Base-by-base conservation (phyloP, 2,797 vertebrate species). In the Tenualosa thibaudeaui region DNA sequence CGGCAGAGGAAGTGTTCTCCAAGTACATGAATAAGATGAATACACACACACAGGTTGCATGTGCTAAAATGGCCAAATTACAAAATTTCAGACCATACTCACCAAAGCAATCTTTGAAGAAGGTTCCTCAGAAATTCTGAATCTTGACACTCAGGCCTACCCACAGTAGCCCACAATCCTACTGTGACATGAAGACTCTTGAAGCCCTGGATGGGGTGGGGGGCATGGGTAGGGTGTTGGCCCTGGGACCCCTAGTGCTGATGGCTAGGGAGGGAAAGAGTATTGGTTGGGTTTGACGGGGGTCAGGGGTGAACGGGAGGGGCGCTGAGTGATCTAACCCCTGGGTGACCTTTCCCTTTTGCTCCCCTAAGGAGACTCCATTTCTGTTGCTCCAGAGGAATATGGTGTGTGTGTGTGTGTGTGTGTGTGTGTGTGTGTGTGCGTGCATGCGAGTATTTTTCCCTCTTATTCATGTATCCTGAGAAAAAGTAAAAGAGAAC, bases 301-400 rank as follows among this genome's bases (percentile, higher is more conserved):
- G 62, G 24, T 68, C 62, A 68, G 62, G 62, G 62, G 62, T 68
- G 62, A 68, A 26, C 7, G 24, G 12, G 24, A 68, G 24, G 62
- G 62, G 24, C 62, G 9, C 62, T 68, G 62, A 68, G 62, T 68
- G 62, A 68, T 68, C 62, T 68, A 26, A 68, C 62, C 62, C 26
- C 62, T 2, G 3, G 8, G 24, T 68, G 62, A 68, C 62, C 62
- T 68, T 68, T 68, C 62, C 62, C 6, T 26, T 2, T 9, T 9
- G 1, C 24, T 26, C 24, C 62, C 62, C 62, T 26, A 24, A 31
- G 62, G 62, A 68, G 24, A 26, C 62, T 24, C n/a, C 3, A 31
- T 3, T 26, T 56, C 53, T 56, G 15, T 56, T 3, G 53, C 53
- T 56, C 53, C 53, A 56, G 53, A 31, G 24, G 62, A 10, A 68